phyloP scores from a whole-genome alignment of 2,113 vertebrate species.

The Onychostoma macrolepis region DNA sequence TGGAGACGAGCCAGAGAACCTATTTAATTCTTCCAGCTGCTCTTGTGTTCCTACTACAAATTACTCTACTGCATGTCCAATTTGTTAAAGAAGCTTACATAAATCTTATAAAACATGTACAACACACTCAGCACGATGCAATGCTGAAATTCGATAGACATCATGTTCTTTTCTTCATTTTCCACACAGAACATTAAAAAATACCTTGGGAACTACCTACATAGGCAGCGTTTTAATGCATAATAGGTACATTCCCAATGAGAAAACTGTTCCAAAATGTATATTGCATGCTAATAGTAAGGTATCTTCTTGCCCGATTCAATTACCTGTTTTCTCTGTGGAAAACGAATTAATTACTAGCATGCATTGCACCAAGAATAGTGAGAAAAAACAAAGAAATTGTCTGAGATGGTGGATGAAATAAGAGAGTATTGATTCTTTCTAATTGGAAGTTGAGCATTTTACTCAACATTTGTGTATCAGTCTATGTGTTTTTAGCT shows the following conservation, averaged over 20 bases:
- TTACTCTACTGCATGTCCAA: constrained; percentile 26
- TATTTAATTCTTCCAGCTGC: constrained; percentile 40
- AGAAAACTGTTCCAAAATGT: not conserved
- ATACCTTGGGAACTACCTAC: not conserved
- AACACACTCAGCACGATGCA: not conserved
- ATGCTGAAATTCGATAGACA: constrained; percentile 4
- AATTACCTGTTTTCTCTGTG: not conserved
- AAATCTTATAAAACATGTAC: constrained; percentile 33
- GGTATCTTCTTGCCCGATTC: not conserved
- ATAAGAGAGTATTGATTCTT: not conserved
- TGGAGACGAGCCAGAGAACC: constrained; percentile 22
- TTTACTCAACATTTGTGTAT: not conserved
- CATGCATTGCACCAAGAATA: not conserved
- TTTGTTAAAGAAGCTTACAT: constrained; percentile 29
- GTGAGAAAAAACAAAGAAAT: not conserved
- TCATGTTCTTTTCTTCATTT: constrained; percentile 9
- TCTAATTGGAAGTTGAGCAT: not conserved
- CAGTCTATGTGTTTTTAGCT: not conserved
- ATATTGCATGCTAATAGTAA: not conserved
- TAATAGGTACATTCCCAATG: not conserved
- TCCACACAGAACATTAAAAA: not conserved
- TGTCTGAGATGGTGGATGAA: not conserved
- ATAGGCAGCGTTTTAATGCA: not conserved
- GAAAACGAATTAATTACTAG: not conserved
- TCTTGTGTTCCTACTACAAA: constrained; percentile 27